Base-by-base conservation (phyloP, 2,113 vertebrate species). In the Gambusia affinis region DNA sequence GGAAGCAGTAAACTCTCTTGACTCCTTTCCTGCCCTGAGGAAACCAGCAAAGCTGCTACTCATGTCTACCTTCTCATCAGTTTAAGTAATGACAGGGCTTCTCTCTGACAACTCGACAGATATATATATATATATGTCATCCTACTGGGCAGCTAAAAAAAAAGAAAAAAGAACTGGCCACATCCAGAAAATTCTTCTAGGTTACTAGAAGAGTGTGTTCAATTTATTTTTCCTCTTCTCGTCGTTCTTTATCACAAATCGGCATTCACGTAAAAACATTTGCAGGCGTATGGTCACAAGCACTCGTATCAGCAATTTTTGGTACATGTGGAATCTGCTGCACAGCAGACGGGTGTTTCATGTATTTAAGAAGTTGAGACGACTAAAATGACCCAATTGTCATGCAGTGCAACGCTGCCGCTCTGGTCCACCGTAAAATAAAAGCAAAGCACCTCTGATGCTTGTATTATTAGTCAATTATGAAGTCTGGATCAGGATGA, bases 401-500 rank as follows among this genome's bases (percentile, higher is more conserved):
- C 24, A 47, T 54, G 47, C 15, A 30, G 39, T 51, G 39, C 7
- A 67, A n/a, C 15, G 29, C 28, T 44, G 28, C 44, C 28, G 47
- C 66, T 67, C 44, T n/a, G 8, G 35, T 24, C 19, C 27, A 51
- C 22, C 37, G 0, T 10, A 66, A 63, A 60, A 30, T 11, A 66
- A 62, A 8, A 60, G 6, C 14, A 27, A 65, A 17, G 27, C 28
- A 42, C 17, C 39, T 15, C 15, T 14, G 39, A 42, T 42, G 14
- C 39, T 42, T 15, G 39, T 42, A 4, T 14, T 12, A 64, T 10
- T 64, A 66, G 39, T 83, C 12, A 64, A 70, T 37, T 79, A 31
- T 61, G 28, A 6, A 33, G 28, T 15, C 67, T 17, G 71, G 80
- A 60, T 2, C 54, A 72, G n/a, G 70, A 70, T 63, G 65, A 29